Evolutionary conservation across 2,797 vertebrate genomes (phyloP).

Genomic region (Petrocephalus schoutedeni): DNA sequence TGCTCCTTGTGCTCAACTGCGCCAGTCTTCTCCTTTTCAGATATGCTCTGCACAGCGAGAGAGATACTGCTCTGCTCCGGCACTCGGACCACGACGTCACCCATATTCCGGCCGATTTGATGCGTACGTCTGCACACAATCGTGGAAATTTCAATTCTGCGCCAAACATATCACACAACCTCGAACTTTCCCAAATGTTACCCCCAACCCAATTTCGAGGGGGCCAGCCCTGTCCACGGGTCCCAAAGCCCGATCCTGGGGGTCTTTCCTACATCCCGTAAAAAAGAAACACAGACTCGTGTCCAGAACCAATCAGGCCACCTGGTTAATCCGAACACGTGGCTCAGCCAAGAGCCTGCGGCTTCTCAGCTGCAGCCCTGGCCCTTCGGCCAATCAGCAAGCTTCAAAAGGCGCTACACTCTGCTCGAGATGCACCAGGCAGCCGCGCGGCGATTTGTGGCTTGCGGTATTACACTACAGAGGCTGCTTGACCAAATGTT

Average conservation of each 20-base stretch:
- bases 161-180: background rate
- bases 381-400: background rate
- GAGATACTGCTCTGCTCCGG: background rate
- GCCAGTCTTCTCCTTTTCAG: background rate
- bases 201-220: background rate
- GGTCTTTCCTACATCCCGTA: background rate
- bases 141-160: background rate
- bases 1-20: conserved; percentile 27
- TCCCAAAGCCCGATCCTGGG: background rate
- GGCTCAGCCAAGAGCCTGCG: background rate
- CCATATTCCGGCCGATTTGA: background rate
- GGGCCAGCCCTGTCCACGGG: background rate
- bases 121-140: background rate
- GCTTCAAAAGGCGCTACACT: conserved; percentile 1
- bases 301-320: background rate
- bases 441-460: background rate
- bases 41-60: background rate
- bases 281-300: background rate
- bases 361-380: background rate
- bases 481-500: background rate
- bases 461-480: background rate
- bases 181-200: background rate
- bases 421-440: background rate
- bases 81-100: background rate
- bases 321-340: background rate